Conservation (phyloP, 2,888 invertebrate genomes). For the Drosophila bunnanda region DNA sequence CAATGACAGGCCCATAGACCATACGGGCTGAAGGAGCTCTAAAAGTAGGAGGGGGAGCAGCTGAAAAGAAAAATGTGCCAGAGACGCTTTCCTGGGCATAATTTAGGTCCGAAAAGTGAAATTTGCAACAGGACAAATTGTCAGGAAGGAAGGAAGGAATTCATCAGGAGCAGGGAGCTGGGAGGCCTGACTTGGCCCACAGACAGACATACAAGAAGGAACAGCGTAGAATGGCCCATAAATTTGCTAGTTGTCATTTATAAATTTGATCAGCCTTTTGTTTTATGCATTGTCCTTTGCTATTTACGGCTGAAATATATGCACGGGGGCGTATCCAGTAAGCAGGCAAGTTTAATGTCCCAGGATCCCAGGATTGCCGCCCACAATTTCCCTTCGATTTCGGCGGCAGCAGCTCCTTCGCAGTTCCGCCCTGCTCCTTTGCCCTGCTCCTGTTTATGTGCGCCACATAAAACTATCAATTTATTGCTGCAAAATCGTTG, state of each 20-base stretch:
- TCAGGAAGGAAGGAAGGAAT: constrained; percentile 21
- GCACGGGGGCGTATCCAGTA: constrained; percentile 27
- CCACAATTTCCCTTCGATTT: constrained; percentile 33
- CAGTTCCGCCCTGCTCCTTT: constrained; percentile 4
- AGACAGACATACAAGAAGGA: neutral
- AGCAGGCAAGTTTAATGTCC: constrained; percentile 62
- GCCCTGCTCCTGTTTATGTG: constrained; percentile 68
- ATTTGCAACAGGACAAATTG: constrained; percentile 38
- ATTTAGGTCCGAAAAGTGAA: constrained; percentile 43
- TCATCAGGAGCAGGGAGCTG: constrained; percentile 4
- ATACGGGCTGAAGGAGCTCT: no score
- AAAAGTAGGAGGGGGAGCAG: neutral
- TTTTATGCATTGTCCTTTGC: constrained; percentile 62
- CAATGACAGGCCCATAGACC: constrained; percentile 15
- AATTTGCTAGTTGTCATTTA: constrained; percentile 71
- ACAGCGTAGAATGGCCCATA: constrained; percentile 42
- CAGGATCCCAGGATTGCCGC: constrained; percentile 33
- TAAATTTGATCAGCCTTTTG: constrained; percentile 69
- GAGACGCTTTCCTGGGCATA: constrained; percentile 14
- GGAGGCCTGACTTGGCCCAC: constrained; percentile 3
- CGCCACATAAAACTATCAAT: constrained; percentile 80
- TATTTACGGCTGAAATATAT: constrained; percentile 61
- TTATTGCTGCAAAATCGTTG: constrained; percentile 80
- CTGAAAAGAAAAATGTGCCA: constrained; percentile 25
- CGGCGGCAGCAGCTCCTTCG: constrained; percentile 11